phyloP scores from a whole-genome alignment of 2,888 invertebrate species.

The Agriopis leucophaearia region DNA sequence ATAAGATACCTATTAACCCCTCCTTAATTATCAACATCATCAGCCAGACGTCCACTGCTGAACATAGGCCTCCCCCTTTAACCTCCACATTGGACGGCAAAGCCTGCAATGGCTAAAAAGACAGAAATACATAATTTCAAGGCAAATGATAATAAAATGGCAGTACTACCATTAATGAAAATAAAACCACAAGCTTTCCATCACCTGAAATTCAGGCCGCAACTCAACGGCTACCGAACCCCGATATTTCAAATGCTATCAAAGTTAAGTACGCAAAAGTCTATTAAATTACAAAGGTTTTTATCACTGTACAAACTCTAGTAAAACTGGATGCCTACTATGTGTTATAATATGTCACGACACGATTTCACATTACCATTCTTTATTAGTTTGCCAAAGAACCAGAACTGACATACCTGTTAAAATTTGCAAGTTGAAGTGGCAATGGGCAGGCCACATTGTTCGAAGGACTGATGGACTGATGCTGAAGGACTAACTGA shows the following conservation, averaged over 20 bases:
- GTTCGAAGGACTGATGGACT: no score
- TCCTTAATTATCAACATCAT: no score
- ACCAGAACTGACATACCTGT: not conserved
- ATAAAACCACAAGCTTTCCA: not conserved
- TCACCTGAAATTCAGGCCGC: conserved; percentile 3
- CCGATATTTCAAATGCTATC: conserved; percentile 35
- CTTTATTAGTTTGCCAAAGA: not conserved
- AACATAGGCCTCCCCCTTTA: no score
- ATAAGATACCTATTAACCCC: no score
- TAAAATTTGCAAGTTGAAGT: no score
- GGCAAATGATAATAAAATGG: not conserved
- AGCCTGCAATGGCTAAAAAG: no score
- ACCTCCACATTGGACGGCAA: no score
- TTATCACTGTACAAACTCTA: conserved; percentile 45
- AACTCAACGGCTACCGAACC: conserved; percentile 18
- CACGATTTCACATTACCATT: not conserved
- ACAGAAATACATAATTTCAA: not conserved
- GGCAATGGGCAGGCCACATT: no score
- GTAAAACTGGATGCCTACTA: conserved; percentile 32
- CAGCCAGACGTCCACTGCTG: no score
- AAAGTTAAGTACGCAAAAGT: conserved; percentile 35
- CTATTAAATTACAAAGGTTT: conserved; percentile 47
- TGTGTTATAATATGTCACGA: conserved; percentile 10
- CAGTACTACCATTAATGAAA: not conserved
- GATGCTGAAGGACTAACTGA: no score